Conservation (phyloP, 2,797 vertebrate genomes). For the Threskiornis aethiopicus region DNA sequence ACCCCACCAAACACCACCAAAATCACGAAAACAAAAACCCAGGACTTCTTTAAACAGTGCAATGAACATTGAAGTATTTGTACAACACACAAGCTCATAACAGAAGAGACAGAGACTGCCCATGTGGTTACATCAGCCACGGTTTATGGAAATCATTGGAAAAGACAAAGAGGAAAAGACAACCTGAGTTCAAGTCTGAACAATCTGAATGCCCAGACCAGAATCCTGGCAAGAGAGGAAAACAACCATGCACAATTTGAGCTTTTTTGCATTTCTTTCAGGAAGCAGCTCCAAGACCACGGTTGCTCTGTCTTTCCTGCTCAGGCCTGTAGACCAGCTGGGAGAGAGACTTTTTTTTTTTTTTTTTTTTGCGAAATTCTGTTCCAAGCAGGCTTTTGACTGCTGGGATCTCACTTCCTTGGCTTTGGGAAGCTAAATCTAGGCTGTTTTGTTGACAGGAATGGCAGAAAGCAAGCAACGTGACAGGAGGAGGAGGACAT, state of each 20-base stretch:
- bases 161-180: background rate
- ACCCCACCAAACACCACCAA: background rate
- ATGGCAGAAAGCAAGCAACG: background rate
- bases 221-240: background rate
- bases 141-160: background rate
- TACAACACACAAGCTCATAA: background rate
- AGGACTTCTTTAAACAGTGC: background rate
- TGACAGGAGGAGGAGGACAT: background rate
- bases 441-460: background rate
- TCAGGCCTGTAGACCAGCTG: background rate
- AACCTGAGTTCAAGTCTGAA: background rate
- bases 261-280: background rate
- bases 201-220: background rate
- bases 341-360: background rate
- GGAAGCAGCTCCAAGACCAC: background rate
- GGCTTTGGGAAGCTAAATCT: background rate
- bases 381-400: background rate
- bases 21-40: background rate
- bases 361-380: background rate
- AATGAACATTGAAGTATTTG: background rate
- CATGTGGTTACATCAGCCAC: background rate
- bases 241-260: fast-evolving
- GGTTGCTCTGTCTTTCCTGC: background rate
- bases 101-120: background rate
- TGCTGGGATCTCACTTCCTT: background rate